Conservation (phyloP, 2,888 invertebrate species). For the Pachycephus smyrnensis region DNA sequence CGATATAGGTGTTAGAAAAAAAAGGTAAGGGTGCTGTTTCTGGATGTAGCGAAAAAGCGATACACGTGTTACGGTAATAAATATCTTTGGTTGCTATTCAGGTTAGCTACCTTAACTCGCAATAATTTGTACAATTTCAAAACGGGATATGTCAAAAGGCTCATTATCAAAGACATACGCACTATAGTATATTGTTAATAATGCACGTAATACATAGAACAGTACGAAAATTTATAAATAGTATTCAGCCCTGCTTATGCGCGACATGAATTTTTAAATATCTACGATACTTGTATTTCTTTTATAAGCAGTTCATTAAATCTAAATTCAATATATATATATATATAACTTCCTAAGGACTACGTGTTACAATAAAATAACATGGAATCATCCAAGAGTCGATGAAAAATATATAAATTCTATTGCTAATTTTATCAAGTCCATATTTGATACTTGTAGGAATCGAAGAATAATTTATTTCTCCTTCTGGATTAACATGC, state of each 20-base stretch:
- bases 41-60: neutral
- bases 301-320: neutral
- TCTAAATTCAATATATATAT: no score
- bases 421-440: no score
- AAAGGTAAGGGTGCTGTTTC: neutral
- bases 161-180: neutral
- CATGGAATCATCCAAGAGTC: no score
- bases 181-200: neutral
- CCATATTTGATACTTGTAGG: no score
- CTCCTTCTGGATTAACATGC: no score
- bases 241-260: neutral
- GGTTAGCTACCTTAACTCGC: neutral
- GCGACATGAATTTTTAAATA: neutral
- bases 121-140: neutral
- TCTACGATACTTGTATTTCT: no score
- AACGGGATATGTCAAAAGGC: neutral
- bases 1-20: neutral
- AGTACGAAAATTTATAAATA: neutral
- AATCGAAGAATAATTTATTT: no score
- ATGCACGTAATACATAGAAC: neutral
- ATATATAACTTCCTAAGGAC: no score
- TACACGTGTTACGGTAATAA: neutral
- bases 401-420: no score
- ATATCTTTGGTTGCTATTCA: neutral
- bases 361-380: no score